These are phyloP conservation scores for Drosophila sulfurigaster DNA, from an alignment of 1,140 invertebrate genomes.

Conservation along the genomic window DNA sequence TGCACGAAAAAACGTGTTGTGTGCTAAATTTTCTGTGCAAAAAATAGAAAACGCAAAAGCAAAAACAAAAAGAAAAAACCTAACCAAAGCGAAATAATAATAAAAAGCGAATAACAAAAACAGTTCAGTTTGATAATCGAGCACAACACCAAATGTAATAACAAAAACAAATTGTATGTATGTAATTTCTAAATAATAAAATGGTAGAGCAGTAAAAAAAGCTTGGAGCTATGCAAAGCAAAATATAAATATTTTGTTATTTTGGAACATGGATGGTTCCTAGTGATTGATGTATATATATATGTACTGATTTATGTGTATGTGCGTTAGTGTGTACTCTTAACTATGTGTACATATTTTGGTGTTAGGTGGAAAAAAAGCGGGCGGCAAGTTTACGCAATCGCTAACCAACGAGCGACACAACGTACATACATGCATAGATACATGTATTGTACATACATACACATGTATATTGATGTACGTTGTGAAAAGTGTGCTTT, in stretches of 20 bases:
- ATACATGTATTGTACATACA: slow-evolving; percentile 23
- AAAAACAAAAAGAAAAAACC: slow-evolving; percentile 33
- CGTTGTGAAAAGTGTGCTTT: slow-evolving; percentile 81
- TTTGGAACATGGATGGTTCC: slow-evolving; percentile 69
- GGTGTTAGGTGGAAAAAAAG: slow-evolving; percentile 81
- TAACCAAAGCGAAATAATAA: slow-evolving; percentile 56
- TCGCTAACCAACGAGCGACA: slow-evolving; percentile 60
- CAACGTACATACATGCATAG: slow-evolving; percentile 34
- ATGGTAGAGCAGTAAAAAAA: slow-evolving; percentile 12
- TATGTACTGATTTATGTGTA: slow-evolving; percentile 11
- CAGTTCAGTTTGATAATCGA: slow-evolving; percentile 72
- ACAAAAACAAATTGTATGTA: slow-evolving; percentile 47
- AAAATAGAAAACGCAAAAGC: slow-evolving; percentile 70
- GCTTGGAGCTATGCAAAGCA: slow-evolving; percentile 10
- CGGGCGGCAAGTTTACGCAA: slow-evolving; percentile 82
- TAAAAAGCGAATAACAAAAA: slow-evolving; percentile 70
- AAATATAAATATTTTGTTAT: slow-evolving; percentile 67
- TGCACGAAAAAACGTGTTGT: slow-evolving; percentile 77
- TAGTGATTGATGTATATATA: slow-evolving; percentile 44
- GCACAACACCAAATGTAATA: slow-evolving; percentile 57
- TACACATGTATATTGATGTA: slow-evolving; percentile 1
- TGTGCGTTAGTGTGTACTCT: slow-evolving; percentile 51
- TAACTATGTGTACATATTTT: slow-evolving; percentile 80
- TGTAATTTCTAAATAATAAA: slow-evolving; percentile 32
- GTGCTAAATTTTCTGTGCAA: slow-evolving; percentile 64